phyloP scores from a whole-genome alignment of 2,113 vertebrate genomes.

The Oreochromis spilurus region DNA sequence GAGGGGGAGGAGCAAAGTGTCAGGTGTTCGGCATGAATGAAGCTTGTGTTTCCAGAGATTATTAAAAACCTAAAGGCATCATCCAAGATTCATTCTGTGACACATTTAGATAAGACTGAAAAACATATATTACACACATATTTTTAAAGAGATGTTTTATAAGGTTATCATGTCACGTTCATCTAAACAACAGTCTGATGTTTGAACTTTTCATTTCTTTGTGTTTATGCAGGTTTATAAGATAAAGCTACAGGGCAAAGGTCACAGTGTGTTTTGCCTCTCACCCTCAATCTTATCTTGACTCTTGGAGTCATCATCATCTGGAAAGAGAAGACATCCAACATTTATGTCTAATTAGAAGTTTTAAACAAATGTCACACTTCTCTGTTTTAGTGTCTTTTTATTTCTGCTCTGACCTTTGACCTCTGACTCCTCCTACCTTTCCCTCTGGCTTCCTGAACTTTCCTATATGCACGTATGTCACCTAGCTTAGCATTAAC shows the following conservation, averaged over 20 bases:
- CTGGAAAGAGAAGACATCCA: conserved; percentile 69
- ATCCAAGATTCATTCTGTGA: not conserved
- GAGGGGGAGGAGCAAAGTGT: not conserved
- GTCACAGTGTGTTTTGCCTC: conserved; percentile 50
- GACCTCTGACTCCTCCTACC: not conserved
- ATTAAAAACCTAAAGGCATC: not conserved
- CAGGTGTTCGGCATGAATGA: conserved; percentile 17
- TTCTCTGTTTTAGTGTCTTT: not conserved
- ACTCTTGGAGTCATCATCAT: conserved; percentile 78
- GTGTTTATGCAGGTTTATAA: conserved; percentile 48
- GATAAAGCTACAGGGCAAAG: conserved; percentile 1
- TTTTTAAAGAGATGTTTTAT: not conserved
- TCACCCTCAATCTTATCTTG: conserved; percentile 75
- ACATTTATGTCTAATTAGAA: conserved; percentile 38
- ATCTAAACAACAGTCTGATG: not conserved
- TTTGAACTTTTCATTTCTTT: not conserved
- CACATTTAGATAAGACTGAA: not conserved
- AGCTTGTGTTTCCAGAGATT: conserved; percentile 8
- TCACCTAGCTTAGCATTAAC: not conserved
- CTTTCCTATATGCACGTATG: rapidly evolving
- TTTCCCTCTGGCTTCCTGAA: not conserved
- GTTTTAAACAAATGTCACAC: not conserved
- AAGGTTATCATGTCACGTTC: not conserved
- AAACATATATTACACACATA: not conserved
- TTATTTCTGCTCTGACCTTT: not conserved